Percentiles rank a stretch among this genome's conserved stretches.
These are phyloP conservation scores for Metacarcinus magister DNA, from an alignment of 2,888 invertebrate genomes.

Conservation along the genomic window DNA sequence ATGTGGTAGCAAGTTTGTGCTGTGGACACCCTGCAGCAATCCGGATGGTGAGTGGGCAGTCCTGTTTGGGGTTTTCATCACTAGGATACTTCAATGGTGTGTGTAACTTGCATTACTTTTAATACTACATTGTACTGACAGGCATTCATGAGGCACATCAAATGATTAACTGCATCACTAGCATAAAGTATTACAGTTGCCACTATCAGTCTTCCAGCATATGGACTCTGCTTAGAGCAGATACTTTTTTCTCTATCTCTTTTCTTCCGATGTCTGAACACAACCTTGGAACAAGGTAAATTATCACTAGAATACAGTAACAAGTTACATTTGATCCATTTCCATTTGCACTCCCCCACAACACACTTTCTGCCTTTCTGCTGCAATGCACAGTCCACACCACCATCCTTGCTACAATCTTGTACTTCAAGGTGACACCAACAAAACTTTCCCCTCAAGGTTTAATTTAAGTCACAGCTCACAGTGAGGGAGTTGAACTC, in stretches of 20 bases:
- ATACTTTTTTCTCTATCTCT: neutral
- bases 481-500: slow-evolving; percentile 70
- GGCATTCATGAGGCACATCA: slow-evolving; percentile 81
- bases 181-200: slow-evolving; percentile 68
- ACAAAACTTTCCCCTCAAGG: slow-evolving; percentile 70
- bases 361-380: slow-evolving; percentile 61
- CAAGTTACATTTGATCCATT: slow-evolving; percentile 54
- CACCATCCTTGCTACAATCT: slow-evolving; percentile 80
- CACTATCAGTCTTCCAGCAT: slow-evolving; percentile 73
- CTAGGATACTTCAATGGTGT: slow-evolving; percentile 73
- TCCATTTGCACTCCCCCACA: slow-evolving; percentile 61
- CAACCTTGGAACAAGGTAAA: slow-evolving; percentile 65
- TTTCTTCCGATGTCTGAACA: slow-evolving; percentile 46
- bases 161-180: slow-evolving; percentile 77
- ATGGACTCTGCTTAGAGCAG: slow-evolving; percentile 63
- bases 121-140: slow-evolving; percentile 81
- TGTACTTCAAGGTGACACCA: slow-evolving; percentile 79
- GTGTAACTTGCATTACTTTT: slow-evolving; percentile 74
- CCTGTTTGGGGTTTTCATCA: slow-evolving; percentile 69
- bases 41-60: slow-evolving; percentile 75
- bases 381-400: slow-evolving; percentile 76
- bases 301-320: slow-evolving; percentile 47
- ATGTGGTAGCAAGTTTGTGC: slow-evolving; percentile 80
- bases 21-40: slow-evolving; percentile 77
- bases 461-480: slow-evolving; percentile 77